Base-by-base conservation (phyloP, 2,113 vertebrate species). In the Plectropomus leopardus region DNA sequence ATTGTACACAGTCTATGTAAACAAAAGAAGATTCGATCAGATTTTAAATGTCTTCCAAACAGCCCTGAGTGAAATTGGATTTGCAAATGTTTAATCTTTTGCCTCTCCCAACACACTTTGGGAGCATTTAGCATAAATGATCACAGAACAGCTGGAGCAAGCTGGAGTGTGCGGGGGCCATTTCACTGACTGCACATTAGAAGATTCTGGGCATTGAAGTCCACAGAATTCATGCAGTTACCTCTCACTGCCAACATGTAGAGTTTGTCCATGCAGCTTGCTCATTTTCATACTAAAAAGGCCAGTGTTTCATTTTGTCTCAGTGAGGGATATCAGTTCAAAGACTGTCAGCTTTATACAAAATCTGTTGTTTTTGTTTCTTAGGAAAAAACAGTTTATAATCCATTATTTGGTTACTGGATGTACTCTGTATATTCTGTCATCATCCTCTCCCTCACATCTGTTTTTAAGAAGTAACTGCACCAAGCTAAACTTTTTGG, bases 251-350 rank as follows among this genome's bases (percentile, higher is more conserved):
- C 26, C 50, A 32, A 17, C 40, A 42, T 5, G 5, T 60, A 23
- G n/a, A 28, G 42, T n/a, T 28, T 32, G 13, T 23, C 40, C 28
- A 16, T 16, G 60, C 53, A 26, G 42, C 23, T 21, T 64, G 32
- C 16, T 67, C 55, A 55, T 47, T 78, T 84, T 60, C 66, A 55
- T 44, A 60, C 21, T 36, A 9, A 74, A 75, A 76, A 65, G 50
- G 67, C 44, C 54, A 48, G 16, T 11, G 1, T 34, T 34, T 47
- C 19, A 19, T 40, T 51, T 28, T 15, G 16, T 51, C 16, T 57
- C 65, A 15, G 6, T 4, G 1, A 28, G 34, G 24, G 36, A 19
- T 6, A 21, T 1, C 0, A n/a, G 50, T 42, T 59, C 24, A 26
- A 66, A 65, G 32, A 3, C 48, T 36, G 34, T 47, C 63, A 64